These are phyloP conservation scores for Larimichthys crocea DNA, from an alignment of 2,113 vertebrate species.

Conservation along the genomic window DNA sequence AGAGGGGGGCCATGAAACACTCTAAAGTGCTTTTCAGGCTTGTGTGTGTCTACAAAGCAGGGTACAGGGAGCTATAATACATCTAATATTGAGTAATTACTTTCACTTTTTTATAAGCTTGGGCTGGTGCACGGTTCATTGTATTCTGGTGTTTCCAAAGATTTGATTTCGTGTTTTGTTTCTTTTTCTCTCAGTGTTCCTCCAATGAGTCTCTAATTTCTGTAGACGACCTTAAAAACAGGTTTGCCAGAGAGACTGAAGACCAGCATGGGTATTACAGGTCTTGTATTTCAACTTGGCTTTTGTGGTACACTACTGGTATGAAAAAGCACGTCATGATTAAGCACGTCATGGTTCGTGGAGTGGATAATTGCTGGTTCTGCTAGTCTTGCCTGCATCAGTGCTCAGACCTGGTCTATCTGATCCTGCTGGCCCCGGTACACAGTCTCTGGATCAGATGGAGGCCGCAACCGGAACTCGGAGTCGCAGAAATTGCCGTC, in stretches of 20 bases:
- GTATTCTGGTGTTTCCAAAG: not conserved
- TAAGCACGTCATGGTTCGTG: slow-evolving; percentile 4
- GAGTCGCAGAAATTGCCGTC: slow-evolving; percentile 99
- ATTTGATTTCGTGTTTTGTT: not conserved
- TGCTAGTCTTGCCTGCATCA: slow-evolving; percentile 52
- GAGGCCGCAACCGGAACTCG: slow-evolving; percentile 94
- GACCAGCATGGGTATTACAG: not conserved
- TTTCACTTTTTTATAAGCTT: not conserved
- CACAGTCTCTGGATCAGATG: slow-evolving; percentile 95
- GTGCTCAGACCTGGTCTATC: slow-evolving; percentile 93
- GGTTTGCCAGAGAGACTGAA: not conserved
- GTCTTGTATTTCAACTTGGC: not conserved
- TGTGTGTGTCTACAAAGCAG: not conserved
- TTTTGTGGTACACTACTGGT: not conserved
- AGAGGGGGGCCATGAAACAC: not conserved
- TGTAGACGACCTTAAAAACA: not conserved
- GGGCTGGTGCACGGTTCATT: not conserved
- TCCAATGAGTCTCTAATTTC: not conserved
- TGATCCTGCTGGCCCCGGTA: slow-evolving; percentile 98
- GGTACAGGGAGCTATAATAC: slow-evolving; percentile 44
- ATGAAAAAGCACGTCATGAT: slow-evolving; percentile 6
- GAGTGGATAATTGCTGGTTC: slow-evolving; percentile 32
- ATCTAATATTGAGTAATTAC: slow-evolving; percentile 65
- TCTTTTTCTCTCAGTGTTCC: not conserved
- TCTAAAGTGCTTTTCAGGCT: not conserved